phyloP scores from a whole-genome alignment of 2,797 vertebrate genomes.

The Sarcoramphus papa region DNA sequence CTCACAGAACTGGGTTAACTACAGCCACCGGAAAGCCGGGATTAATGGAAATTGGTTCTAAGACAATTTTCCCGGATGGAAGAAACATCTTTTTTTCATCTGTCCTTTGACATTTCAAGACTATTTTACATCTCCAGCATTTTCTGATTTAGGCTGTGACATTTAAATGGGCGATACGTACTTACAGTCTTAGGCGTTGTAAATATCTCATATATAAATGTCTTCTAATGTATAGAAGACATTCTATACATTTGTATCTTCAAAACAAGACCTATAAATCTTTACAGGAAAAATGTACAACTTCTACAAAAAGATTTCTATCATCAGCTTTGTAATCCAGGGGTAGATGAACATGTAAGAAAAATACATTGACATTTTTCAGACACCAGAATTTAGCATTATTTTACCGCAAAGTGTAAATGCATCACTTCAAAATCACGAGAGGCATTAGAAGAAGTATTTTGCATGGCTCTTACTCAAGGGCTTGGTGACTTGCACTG shows the following conservation, averaged over 20 bases:
- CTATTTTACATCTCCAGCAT: neutral
- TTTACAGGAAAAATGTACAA: neutral
- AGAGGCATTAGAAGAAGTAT: neutral
- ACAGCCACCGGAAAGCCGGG: neutral
- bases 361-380: neutral
- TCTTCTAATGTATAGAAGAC: neutral
- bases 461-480: neutral
- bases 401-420: neutral
- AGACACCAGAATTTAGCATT: neutral
- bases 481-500: neutral
- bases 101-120: slow-evolving; percentile 24
- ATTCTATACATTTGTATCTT: neutral
- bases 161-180: neutral
- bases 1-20: neutral
- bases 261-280: neutral
- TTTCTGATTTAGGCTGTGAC: slow-evolving; percentile 24
- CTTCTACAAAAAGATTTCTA: neutral
- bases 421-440: neutral
- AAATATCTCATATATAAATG: neutral
- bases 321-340: neutral
- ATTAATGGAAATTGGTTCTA: neutral
- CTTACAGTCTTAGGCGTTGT: neutral
- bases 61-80: neutral
- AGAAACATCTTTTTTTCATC: slow-evolving; percentile 13
- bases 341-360: neutral